Conservation (phyloP, 2,113 vertebrate genomes). For the Spilogale gracilis region DNA sequence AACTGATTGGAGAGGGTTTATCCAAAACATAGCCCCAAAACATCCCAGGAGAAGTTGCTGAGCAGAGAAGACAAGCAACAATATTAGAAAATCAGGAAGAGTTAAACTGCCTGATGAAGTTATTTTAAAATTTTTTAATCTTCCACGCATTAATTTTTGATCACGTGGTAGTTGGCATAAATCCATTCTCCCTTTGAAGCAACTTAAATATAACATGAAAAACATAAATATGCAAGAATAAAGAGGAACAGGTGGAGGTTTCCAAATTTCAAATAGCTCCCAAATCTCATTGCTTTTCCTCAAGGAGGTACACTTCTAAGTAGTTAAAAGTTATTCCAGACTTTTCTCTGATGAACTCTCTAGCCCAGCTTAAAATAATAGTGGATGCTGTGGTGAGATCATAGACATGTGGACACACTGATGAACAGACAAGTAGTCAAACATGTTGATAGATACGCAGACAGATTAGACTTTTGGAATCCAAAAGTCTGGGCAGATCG, state of each 20-base stretch:
- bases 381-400: background rate
- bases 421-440: background rate
- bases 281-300: background rate
- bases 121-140: background rate
- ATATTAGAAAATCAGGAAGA: constrained; percentile 29
- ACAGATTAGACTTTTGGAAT: background rate
- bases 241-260: background rate
- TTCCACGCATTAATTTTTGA: constrained; percentile 35
- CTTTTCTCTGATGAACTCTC: background rate
- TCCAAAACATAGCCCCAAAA: constrained; percentile 76
- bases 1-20: constrained; percentile 78
- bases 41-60: constrained; percentile 78
- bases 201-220: background rate
- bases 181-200: background rate
- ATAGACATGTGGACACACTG: background rate
- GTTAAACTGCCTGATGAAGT: background rate
- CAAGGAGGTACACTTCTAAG: background rate
- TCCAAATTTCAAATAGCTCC: background rate
- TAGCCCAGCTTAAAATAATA: background rate
- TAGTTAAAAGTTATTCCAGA: background rate
- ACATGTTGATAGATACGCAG: background rate
- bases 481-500: background rate
- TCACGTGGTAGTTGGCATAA: background rate
- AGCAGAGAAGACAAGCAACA: constrained; percentile 59
- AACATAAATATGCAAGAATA: background rate